Percentiles rank a stretch among this genome's conserved stretches.
phyloP scores from a whole-genome alignment of 2,888 invertebrate species.

The Sarcophaga subvicina region DNA sequence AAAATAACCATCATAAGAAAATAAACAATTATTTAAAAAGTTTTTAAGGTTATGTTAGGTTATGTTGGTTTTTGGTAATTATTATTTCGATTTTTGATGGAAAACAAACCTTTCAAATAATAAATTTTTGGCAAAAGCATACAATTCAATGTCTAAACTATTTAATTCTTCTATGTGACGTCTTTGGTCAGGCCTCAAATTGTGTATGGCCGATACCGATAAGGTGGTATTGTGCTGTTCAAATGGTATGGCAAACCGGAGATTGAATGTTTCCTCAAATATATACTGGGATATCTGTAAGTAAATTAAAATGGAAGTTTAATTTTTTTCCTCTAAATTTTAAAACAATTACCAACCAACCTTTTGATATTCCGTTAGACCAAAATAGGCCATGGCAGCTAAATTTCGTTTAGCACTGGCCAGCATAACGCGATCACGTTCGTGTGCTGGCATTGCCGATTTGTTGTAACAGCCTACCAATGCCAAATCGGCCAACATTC shows the following conservation, averaged over 20 bases:
- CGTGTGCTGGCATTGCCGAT: slow-evolving; percentile 87
- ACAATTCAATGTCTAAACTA: slow-evolving; percentile 94
- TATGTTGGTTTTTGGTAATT: not conserved
- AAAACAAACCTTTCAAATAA: slow-evolving; percentile 87
- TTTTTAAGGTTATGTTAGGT: not conserved
- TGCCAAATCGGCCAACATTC: slow-evolving; percentile 98
- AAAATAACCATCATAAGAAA: not conserved
- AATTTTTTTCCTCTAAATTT: too few relatives aligned
- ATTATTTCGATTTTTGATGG: slow-evolving; percentile 50
- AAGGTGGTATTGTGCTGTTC: slow-evolving; percentile 96
- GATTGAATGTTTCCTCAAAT: slow-evolving; percentile 96
- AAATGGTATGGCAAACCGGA: slow-evolving; percentile 94
- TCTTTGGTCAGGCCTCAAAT: slow-evolving; percentile 89
- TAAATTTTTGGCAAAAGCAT: slow-evolving; percentile 94
- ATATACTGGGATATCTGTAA: slow-evolving; percentile 92
- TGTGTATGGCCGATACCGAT: slow-evolving; percentile 90
- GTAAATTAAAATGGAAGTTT: not conserved
- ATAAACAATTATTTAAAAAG: slow-evolving; percentile 11
- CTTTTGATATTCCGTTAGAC: slow-evolving; percentile 97
- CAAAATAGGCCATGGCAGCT: slow-evolving; percentile 97
- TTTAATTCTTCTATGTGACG: slow-evolving; percentile 91
- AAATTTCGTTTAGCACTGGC: slow-evolving; percentile 98
- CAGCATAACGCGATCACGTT: slow-evolving; percentile 92
- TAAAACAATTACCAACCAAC: slow-evolving; percentile 83
- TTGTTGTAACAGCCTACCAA: slow-evolving; percentile 97